Evolutionary conservation across 2,797 vertebrate species (phyloP).

Genomic region (Morelia viridis): DNA sequence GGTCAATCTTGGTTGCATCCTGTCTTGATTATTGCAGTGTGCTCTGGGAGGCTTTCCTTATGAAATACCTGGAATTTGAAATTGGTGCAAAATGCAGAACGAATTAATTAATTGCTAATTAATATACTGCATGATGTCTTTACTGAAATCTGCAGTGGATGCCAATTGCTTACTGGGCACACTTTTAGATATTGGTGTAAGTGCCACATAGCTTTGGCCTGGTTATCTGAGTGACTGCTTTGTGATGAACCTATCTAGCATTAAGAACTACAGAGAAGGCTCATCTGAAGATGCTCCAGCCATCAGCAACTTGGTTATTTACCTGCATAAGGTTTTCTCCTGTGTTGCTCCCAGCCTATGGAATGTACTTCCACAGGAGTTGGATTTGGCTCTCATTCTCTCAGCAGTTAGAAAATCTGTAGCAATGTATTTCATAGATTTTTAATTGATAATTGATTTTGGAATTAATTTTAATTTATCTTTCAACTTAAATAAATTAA

Average conservation of each 20-base stretch:
- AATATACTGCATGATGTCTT: background rate
- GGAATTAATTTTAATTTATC: background rate
- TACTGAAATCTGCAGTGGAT: background rate
- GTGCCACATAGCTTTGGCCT: background rate
- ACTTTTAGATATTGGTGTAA: background rate
- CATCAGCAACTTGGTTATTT: background rate
- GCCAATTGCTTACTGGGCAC: background rate
- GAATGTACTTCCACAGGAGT: background rate
- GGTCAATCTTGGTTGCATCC: background rate
- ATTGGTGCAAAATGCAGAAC: background rate
- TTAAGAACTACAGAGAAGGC: background rate
- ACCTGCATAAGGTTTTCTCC: background rate
- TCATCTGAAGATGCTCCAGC: background rate
- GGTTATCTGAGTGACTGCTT: background rate
- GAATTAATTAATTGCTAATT: background rate
- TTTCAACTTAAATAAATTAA: background rate
- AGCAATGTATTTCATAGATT: background rate
- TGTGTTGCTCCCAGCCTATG: background rate
- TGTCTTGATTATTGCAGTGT: background rate
- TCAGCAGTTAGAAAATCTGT: background rate
- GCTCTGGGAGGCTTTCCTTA: background rate
- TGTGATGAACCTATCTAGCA: background rate
- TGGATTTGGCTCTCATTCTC: background rate
- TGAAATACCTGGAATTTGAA: background rate
- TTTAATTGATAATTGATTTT: background rate